These are phyloP conservation scores for Sterna hirundo DNA, from an alignment of 2,113 vertebrate genomes.

Conservation along the genomic window DNA sequence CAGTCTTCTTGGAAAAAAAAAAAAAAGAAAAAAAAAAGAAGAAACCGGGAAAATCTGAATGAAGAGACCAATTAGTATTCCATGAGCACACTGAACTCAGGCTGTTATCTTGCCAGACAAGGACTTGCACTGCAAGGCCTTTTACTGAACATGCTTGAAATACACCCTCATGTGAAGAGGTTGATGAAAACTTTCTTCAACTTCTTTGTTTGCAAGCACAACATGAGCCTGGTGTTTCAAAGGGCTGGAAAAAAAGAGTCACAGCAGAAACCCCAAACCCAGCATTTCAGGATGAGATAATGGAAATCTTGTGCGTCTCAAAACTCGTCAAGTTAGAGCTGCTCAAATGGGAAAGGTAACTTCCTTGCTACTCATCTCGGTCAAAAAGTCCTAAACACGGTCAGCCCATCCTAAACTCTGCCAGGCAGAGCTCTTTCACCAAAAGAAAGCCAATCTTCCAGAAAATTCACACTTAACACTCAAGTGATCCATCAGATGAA, in stretches of 20 bases:
- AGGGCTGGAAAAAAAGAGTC: neutral
- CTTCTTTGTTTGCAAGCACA: slow-evolving; percentile 33
- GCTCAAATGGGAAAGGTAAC: neutral
- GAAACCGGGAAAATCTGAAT: slow-evolving; percentile 6
- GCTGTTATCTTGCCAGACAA: slow-evolving; percentile 51
- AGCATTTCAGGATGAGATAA: neutral
- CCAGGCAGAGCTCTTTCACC: neutral
- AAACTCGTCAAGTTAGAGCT: neutral
- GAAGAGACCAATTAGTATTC: slow-evolving; percentile 30
- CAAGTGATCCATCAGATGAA: neutral
- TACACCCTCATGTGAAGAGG: neutral
- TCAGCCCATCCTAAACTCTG: neutral
- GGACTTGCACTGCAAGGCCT: neutral
- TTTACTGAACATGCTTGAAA: slow-evolving; percentile 43
- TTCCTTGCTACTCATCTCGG: neutral
- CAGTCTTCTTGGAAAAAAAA: neutral
- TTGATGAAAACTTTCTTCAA: slow-evolving; percentile 24
- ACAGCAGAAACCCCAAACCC: neutral
- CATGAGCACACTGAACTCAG: neutral
- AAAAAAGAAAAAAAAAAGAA: neutral
- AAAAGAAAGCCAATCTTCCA: neutral
- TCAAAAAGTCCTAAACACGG: neutral
- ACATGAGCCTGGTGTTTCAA: slow-evolving; percentile 7
- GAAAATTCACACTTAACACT: neutral
- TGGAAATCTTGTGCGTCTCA: neutral